These are phyloP conservation scores for Deilephila elpenor DNA, from an alignment of 2,888 invertebrate species.

Conservation along the genomic window DNA sequence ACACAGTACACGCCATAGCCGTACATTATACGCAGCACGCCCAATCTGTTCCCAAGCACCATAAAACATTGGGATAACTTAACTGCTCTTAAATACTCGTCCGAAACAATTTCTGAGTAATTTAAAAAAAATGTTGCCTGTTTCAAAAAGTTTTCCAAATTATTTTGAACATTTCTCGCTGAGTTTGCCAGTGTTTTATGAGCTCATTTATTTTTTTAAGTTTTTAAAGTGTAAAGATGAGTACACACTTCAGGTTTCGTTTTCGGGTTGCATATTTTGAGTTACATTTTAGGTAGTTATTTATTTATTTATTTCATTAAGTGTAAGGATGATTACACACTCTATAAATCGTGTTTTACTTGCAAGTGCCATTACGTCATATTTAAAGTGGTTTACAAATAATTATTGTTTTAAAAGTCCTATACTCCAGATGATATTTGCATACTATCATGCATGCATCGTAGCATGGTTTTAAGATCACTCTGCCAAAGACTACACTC, in stretches of 20 bases:
- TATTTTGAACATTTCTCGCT: neutral
- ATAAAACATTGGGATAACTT: conserved; percentile 44
- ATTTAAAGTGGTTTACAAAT: no score
- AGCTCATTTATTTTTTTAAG: neutral
- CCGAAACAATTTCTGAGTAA: conserved; percentile 48
- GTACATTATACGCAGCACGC: conserved; percentile 32
- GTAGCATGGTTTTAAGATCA: no score
- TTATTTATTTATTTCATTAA: neutral
- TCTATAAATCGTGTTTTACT: no score
- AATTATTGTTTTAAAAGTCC: no score
- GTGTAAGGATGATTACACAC: no score
- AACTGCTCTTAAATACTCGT: conserved; percentile 53
- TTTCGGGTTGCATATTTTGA: neutral
- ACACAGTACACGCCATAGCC: neutral
- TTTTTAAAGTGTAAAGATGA: neutral
- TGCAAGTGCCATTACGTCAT: no score
- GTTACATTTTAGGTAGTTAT: neutral
- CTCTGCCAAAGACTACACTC: no score
- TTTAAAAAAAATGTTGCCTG: conserved; percentile 8
- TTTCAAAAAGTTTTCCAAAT: conserved; percentile 13
- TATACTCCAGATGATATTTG: no score
- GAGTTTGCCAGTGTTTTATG: neutral
- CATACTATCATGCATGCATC: no score
- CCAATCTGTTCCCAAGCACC: conserved; percentile 39
- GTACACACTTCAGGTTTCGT: neutral